Conservation (phyloP, 2,888 invertebrate species). For the Drosophila diplacantha region DNA sequence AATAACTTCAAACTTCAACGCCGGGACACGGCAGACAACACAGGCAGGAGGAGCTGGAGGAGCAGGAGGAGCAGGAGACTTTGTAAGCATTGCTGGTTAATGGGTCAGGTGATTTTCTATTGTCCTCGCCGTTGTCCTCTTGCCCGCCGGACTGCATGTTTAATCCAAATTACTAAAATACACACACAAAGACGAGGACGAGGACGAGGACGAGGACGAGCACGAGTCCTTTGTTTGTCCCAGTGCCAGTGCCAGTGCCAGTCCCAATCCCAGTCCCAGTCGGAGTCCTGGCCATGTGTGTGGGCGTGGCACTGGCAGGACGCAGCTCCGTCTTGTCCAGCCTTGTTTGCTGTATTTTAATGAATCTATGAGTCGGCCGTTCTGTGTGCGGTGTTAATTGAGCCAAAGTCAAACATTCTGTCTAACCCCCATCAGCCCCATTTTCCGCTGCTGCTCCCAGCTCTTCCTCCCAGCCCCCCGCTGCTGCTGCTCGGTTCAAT, state of each 20-base stretch:
- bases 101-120: slow-evolving; percentile 71
- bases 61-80: neutral
- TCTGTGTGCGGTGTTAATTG: slow-evolving; percentile 67
- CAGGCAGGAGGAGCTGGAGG: neutral
- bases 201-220: neutral
- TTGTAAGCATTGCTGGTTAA: slow-evolving; percentile 60
- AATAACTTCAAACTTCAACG: slow-evolving; percentile 62
- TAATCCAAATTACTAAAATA: slow-evolving; percentile 71
- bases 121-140: slow-evolving; percentile 53
- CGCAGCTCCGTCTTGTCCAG: slow-evolving; percentile 31
- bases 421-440: slow-evolving; percentile 36
- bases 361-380: slow-evolving; percentile 63
- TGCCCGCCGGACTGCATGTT: slow-evolving; percentile 60
- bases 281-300: slow-evolving; percentile 8
- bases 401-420: slow-evolving; percentile 61
- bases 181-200: slow-evolving; percentile 25
- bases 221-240: slow-evolving; percentile 42
- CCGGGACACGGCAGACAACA: slow-evolving; percentile 17
- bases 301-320: slow-evolving; percentile 14
- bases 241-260: neutral
- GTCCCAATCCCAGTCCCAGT: neutral
- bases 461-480: neutral
- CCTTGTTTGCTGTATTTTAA: slow-evolving; percentile 57
- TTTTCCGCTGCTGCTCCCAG: neutral
- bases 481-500: slow-evolving; percentile 24